Evolutionary conservation across 1,140 invertebrate genomes (phyloP), one percentile per base, ranked within the genome.

Genomic region (Dendroctonus ponderosae): DNA sequence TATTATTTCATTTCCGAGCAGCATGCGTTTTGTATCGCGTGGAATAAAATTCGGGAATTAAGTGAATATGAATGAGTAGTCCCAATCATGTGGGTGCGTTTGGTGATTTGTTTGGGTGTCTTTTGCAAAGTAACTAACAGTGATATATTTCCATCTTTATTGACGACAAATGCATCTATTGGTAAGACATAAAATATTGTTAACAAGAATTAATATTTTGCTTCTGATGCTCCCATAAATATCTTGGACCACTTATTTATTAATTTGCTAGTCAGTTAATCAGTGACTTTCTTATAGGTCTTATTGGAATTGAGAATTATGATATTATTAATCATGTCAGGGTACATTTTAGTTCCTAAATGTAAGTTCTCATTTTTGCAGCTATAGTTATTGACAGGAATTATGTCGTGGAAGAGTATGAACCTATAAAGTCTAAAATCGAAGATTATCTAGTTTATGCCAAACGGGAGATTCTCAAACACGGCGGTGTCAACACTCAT

Each of bases 101-200:
- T 52, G 39, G 14, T 52, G n/a, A 37, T 56, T 64, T 7, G 39
- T 38, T 44, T 64, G 40, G 44, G 63, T 42, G 39, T 66, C 11
- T 5, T 26, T 58, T 9, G 3, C n/a, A n/a, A 50, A 40, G 38
- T 37, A 62, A 53, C 59, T 3, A 50, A 60, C 46, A 43, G 52
- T 54, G 70, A 87, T 72, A 85, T 86, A 70, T 88, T 88, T 78
- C 87, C 87, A 5, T 89, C 88, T 0, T 79, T 89, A 60, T 81
- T 89, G 0, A 84, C 84, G 26, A 81, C 85, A 6, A 90, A 90
- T 78, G 87, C 86, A 6, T 85, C 87, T 7, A 81, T 90, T 74
- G 87, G 88, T 90, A 81, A 76, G 79, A 43, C 15, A 49, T 6
- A 67, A 60, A 7, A 8, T 60, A 6, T n/a, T n/a, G n/a, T n/a